Evolutionary conservation across 2,113 vertebrate genomes (phyloP), one percentile per base, ranked within the genome.

Genomic region (Aphelocoma coerulescens): DNA sequence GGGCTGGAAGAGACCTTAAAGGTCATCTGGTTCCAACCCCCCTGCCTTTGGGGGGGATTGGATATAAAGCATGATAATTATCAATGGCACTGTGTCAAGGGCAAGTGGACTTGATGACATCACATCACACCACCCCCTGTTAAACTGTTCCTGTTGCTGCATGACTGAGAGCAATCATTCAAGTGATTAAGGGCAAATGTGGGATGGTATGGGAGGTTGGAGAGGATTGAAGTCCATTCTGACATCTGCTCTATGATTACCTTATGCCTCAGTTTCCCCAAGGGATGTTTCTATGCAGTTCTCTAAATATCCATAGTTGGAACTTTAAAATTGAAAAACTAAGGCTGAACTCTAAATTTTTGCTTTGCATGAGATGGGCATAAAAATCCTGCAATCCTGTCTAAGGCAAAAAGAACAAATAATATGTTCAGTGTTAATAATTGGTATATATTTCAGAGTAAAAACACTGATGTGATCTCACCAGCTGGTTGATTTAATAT

Each of bases 401-500:
- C 12, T 80, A 57, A 86, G 62, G 37, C 7, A 78, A 62, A 79
- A 82, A 59, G 73, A 44, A 8, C 23, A 73, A 92, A 74, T 59
- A 93, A 33, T n/a, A 88, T 10, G 14, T 96, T 98, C 96, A 88
- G 92, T 94, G 94, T 97, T 97, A 98, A 97, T 97, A 98, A 98
- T 85, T 90, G 79, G 88, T 98, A 93, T 96, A 83, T 30, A 91
- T 96, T 97, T 96, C 88, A 92, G 83, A 87, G 71, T 85, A 72
- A 97, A 97, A 95, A 54, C 44, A 88, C 94, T 95, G 92, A 91
- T 92, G 66, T 94, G 67, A 71, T 97, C 92, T 93, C 92, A 97
- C 97, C 97, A 98, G 97, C 97, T 98, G 98, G 97, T 97, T 97
- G 96, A 97, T 98, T 98, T 97, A 98, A 98, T 98, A 98, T 93